A percentile compares a stretch with the other conserved stretches of the same genome.
Conservation (phyloP, 2,888 invertebrate genomes). For the Stenolophus ochropezus region DNA sequence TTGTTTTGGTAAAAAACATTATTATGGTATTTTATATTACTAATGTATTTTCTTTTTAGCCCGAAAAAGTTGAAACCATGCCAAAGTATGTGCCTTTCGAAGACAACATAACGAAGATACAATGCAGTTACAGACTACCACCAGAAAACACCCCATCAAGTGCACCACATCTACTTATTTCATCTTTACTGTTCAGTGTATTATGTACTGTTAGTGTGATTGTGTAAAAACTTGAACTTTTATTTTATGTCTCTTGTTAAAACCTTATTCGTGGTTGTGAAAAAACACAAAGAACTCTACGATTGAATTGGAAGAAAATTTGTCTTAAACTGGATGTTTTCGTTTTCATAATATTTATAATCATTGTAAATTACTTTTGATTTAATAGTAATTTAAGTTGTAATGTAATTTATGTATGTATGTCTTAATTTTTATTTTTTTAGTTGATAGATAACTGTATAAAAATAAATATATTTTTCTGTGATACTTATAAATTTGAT, state of each 20-base stretch:
- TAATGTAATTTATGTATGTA: conserved; percentile 51
- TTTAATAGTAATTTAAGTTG: conserved; percentile 13
- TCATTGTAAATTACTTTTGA: conserved; percentile 38
- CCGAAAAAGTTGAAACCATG: conserved; percentile 79
- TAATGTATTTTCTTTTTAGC: conserved; percentile 73
- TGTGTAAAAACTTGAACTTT: conserved; percentile 43
- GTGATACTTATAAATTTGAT: conserved; percentile 52
- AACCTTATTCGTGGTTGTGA: conserved; percentile 34
- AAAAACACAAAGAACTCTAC: conserved; percentile 32
- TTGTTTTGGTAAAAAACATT: too few relatives aligned
- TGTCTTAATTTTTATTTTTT: conserved; percentile 37
- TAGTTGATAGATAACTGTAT: conserved; percentile 41
- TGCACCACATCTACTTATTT: background rate
- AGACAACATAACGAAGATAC: conserved; percentile 67
- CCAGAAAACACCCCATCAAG: conserved; percentile 25
- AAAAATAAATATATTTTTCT: conserved; percentile 56
- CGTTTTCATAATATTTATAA: conserved; percentile 58
- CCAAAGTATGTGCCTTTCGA: conserved; percentile 77
- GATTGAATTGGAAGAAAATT: conserved; percentile 7
- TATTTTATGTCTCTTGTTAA: conserved; percentile 31
- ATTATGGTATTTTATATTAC: background rate
- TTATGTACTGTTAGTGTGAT: conserved; percentile 20
- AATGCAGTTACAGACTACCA: conserved; percentile 68
- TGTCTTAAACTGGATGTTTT: conserved; percentile 46
- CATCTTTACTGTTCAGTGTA: conserved; percentile 32